Base-by-base conservation (phyloP, 2,888 invertebrate species). In the Erpobdella octoculata region DNA sequence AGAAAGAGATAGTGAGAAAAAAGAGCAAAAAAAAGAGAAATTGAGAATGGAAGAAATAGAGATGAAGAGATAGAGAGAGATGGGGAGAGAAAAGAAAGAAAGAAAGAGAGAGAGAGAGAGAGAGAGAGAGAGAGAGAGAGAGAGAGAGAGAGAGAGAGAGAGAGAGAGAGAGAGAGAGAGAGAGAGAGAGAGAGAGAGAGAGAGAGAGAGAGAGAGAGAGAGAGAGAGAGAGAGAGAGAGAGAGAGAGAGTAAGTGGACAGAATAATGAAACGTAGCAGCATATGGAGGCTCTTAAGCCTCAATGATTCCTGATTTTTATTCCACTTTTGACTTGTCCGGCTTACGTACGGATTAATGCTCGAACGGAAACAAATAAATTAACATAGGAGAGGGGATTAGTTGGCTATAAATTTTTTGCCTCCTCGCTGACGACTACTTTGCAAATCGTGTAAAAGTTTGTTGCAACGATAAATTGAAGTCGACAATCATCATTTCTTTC, bases 331-430 rank as follows among this genome's bases (percentile, higher is more conserved):
- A 62, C 62, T 62, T 62, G 62, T 35, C 33, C 35, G 62, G 31
- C 35, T 31, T 62, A 33, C n/a, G 31, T 31, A 35, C 21, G 71
- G 71, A 71, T 71, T 71, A 71, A 36, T 18, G 67, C 46, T n/a
- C 8, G 25, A 36, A 71, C 5, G 37, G 35, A 48, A 71, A 59
- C 71, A 71, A 71, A 71, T 71, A 71, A 67, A 71, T 71, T 71
- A 71, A 71, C 71, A 71, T 71, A 35, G 53, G n/a, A 58, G 33
- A 25, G 31, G 59, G 64, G 71, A 71, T 71, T 71, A 71, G 58
- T 18, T 35, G 37, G 59, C 61, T n/a, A 46, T 71, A 41, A 31
- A 31, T 68, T 64, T 70, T 46, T 28, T 62, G 25, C 46, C 21
- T 25, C 28, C 4, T 58, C 3, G 70, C 69, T 25, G 35, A 48